Percentiles rank a stretch among this genome's conserved stretches.
Conservation (phyloP, 2,797 vertebrate genomes). For the Phalanger gymnotis region DNA sequence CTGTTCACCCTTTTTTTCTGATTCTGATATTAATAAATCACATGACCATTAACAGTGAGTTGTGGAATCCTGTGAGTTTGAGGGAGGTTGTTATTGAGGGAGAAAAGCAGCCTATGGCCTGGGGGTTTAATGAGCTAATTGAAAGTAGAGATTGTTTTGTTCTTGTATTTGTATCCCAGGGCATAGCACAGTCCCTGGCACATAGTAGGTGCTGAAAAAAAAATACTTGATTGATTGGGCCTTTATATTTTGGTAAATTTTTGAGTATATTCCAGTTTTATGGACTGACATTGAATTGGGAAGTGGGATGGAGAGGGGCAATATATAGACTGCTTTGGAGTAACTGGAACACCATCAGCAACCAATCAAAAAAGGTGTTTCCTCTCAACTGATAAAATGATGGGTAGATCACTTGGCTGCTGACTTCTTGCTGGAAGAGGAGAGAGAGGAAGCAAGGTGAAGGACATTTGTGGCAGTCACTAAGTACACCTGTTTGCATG, state of each 20-base stretch:
- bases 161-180: neutral
- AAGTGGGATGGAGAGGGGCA: neutral
- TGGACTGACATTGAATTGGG: neutral
- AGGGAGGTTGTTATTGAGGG: neutral
- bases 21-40: neutral
- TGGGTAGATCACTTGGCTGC: neutral
- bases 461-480: neutral
- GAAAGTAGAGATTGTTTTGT: neutral
- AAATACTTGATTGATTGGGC: neutral
- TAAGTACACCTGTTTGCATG: neutral
- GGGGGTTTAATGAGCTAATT: neutral
- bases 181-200: neutral
- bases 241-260: neutral
- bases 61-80: neutral
- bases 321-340: neutral
- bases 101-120: neutral
- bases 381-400: neutral
- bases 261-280: neutral
- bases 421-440: neutral
- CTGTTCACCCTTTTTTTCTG: neutral
- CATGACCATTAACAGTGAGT: neutral
- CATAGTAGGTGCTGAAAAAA: neutral
- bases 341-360: neutral
- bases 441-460: neutral
- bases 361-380: neutral